Evolutionary conservation across 2,888 invertebrate species (phyloP).

Genomic region (Listrodromus nycthemerus): DNA sequence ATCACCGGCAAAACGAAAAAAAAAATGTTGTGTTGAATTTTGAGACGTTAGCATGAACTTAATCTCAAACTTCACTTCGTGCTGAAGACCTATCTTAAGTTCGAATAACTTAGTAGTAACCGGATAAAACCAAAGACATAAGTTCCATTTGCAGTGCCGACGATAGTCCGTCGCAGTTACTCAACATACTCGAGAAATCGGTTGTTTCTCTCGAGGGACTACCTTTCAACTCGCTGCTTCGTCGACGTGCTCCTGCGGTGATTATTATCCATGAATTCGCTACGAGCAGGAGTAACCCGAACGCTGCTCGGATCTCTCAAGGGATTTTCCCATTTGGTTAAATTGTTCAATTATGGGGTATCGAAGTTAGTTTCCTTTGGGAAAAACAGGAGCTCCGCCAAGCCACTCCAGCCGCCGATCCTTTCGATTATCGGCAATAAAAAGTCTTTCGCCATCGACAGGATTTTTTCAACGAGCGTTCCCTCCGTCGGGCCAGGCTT

Average conservation of each 20-base stretch:
- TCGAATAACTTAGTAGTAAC: too few species aligned
- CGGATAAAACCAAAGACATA: not conserved
- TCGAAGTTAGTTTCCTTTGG: not conserved
- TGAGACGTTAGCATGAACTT: too few species aligned
- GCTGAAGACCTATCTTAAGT: too few species aligned
- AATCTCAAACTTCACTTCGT: too few species aligned
- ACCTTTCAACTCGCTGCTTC: not conserved
- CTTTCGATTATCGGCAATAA: constrained; percentile 7
- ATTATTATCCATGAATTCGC: not conserved
- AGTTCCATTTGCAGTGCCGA: not conserved
- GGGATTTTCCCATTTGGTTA: not conserved
- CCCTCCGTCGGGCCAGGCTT: not conserved
- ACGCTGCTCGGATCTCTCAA: not conserved
- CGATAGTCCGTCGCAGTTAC: not conserved
- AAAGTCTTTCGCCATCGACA: not conserved
- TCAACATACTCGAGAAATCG: not conserved
- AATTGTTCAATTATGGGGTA: not conserved
- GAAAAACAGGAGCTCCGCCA: constrained; percentile 14
- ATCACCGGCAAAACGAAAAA: too few species aligned
- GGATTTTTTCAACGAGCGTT: not conserved
- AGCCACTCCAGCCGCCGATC: not conserved
- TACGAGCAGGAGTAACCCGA: not conserved
- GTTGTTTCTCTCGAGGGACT: not conserved
- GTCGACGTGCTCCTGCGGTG: not conserved
- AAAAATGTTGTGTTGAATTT: too few species aligned